Conservation (phyloP, 2,797 vertebrate genomes). For the Oophaga sylvatica region DNA sequence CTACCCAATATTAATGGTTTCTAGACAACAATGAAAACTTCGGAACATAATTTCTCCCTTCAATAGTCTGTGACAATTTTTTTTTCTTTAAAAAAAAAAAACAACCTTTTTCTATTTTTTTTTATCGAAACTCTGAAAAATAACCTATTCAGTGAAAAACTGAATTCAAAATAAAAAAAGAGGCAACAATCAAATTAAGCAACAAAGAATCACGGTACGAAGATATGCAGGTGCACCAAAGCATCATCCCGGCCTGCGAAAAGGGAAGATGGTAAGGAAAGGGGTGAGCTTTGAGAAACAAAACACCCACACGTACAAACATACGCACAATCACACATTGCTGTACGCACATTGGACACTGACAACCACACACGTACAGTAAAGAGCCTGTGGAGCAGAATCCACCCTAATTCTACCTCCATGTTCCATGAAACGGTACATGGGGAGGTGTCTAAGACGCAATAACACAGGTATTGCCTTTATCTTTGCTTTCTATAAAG, state of each 20-base stretch:
- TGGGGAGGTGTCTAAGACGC: constrained; percentile 57
- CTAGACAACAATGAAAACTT: constrained; percentile 40
- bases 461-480: constrained; percentile 64
- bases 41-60: not conserved
- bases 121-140: constrained; percentile 56
- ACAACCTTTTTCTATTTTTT: constrained; percentile 22
- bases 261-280: constrained; percentile 50
- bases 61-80: constrained; percentile 28
- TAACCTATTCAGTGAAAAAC: constrained; percentile 58
- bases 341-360: constrained; percentile 61
- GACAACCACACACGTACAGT: constrained; percentile 63
- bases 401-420: constrained; percentile 59
- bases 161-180: constrained; percentile 49
- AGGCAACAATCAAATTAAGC: constrained; percentile 54
- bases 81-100: constrained; percentile 30
- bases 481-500: constrained; percentile 62
- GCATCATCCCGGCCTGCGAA: constrained; percentile 47
- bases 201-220: constrained; percentile 60
- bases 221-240: constrained; percentile 45
- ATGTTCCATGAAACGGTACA: constrained; percentile 45
- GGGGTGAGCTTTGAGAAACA: constrained; percentile 48
- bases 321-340: constrained; percentile 56
- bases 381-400: constrained; percentile 60
- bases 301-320: constrained; percentile 54
- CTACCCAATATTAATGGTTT: constrained; percentile 33